These are phyloP conservation scores for Oxyruncus cristatus DNA, from an alignment of 2,113 vertebrate species.

Conservation along the genomic window DNA sequence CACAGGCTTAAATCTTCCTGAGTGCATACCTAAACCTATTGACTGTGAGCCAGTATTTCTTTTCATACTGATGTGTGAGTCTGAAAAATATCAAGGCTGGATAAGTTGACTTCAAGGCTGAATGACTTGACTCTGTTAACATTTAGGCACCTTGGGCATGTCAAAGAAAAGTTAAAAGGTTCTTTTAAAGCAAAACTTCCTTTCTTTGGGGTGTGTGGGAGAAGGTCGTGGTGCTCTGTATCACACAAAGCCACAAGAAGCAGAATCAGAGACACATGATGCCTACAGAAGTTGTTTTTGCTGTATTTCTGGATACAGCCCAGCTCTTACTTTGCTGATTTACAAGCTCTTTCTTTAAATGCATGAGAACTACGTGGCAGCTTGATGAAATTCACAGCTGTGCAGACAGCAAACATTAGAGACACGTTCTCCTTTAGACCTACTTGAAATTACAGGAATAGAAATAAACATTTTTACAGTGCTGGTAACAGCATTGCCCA, in stretches of 20 bases:
- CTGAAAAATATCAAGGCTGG: neutral
- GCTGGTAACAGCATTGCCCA: neutral
- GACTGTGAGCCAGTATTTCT: neutral
- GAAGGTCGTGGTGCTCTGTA: neutral
- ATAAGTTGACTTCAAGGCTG: neutral
- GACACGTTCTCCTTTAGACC: neutral
- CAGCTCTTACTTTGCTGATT: neutral
- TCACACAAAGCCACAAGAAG: neutral
- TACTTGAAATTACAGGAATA: neutral
- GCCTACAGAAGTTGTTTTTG: neutral
- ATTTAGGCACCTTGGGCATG: neutral
- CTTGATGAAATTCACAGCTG: neutral
- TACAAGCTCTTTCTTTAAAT: neutral
- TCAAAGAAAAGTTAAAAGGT: neutral
- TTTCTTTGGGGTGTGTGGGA: neutral
- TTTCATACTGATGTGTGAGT: neutral
- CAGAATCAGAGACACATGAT: neutral
- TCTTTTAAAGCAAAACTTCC: neutral
- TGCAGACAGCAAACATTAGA: neutral
- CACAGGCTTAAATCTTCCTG: conserved; percentile 11
- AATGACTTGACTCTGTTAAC: neutral
- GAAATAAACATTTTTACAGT: neutral
- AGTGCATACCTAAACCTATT: neutral
- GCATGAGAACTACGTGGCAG: neutral
- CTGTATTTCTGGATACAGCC: neutral